Evolutionary conservation across 2,113 vertebrate genomes (phyloP).

Genomic region (Struthidea cinerea): DNA sequence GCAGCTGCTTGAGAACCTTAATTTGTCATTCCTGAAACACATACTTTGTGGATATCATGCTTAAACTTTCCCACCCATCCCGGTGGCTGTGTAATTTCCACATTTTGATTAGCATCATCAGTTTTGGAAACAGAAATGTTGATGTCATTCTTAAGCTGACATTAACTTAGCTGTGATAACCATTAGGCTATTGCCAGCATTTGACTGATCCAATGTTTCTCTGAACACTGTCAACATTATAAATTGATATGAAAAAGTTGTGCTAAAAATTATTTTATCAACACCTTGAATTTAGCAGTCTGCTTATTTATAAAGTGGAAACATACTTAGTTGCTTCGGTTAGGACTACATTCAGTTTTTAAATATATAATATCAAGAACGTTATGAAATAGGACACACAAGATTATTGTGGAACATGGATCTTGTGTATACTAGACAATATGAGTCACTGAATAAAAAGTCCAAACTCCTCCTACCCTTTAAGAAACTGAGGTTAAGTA

Average conservation of each 20-base stretch:
- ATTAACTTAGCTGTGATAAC: background rate
- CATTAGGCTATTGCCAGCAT: background rate
- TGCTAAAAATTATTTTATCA: background rate
- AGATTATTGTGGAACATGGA: background rate
- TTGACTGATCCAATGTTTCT: background rate
- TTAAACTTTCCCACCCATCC: background rate
- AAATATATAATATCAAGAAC: background rate
- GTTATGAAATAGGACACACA: background rate
- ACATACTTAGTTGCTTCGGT: background rate
- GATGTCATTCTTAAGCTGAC: background rate
- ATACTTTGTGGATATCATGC: background rate
- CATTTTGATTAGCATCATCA: background rate
- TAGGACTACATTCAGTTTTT: background rate
- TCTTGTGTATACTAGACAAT: background rate
- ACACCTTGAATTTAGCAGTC: background rate
- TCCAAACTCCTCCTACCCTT: background rate
- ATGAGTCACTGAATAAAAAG: background rate
- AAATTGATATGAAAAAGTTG: background rate
- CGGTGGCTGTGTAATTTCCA: background rate
- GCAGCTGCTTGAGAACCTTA: background rate
- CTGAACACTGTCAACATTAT: background rate
- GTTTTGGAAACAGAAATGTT: background rate
- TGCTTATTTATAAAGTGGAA: background rate
- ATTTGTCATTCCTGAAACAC: slow-evolving; percentile 4
- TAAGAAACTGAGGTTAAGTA: background rate